Evolutionary conservation across 2,797 vertebrate genomes (phyloP).

Genomic region (Trachops cirrhosus): DNA sequence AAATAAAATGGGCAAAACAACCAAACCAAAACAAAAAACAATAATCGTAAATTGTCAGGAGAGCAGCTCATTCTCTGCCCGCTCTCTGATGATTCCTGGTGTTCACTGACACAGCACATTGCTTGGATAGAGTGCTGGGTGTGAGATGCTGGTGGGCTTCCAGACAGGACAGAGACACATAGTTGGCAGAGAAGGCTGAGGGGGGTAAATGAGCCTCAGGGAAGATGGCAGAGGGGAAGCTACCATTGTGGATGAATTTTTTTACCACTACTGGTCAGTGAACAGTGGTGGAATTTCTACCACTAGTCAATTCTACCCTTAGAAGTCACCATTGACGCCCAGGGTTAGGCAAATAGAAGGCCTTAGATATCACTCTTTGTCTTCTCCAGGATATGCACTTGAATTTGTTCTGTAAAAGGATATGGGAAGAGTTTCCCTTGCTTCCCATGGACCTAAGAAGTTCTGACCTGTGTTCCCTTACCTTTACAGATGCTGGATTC

Average conservation of each 20-base stretch:
- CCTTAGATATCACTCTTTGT: background rate
- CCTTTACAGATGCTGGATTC: slow-evolving; percentile 25
- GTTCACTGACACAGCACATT: too few relatives aligned
- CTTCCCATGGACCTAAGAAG: background rate
- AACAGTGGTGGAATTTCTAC: background rate
- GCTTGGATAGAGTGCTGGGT: background rate
- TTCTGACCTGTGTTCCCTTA: slow-evolving; percentile 34
- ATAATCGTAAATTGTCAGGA: background rate
- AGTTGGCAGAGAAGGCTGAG: background rate
- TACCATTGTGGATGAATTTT: background rate
- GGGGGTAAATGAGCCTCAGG: background rate
- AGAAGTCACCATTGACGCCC: background rate
- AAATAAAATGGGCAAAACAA: background rate
- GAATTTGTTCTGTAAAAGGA: background rate
- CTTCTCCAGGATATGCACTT: background rate
- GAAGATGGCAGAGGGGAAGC: background rate
- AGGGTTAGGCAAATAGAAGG: background rate
- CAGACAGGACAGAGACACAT: background rate
- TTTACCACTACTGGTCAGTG: background rate
- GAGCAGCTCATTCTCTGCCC: background rate
- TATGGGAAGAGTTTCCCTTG: background rate
- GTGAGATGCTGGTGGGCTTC: background rate
- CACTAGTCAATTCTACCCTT: background rate
- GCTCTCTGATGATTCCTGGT: background rate
- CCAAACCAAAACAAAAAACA: background rate